Percentiles rank a stretch among this genome's conserved stretches.
Conservation (phyloP, 2,797 vertebrate genomes). For the Gymnothorax javanicus region DNA sequence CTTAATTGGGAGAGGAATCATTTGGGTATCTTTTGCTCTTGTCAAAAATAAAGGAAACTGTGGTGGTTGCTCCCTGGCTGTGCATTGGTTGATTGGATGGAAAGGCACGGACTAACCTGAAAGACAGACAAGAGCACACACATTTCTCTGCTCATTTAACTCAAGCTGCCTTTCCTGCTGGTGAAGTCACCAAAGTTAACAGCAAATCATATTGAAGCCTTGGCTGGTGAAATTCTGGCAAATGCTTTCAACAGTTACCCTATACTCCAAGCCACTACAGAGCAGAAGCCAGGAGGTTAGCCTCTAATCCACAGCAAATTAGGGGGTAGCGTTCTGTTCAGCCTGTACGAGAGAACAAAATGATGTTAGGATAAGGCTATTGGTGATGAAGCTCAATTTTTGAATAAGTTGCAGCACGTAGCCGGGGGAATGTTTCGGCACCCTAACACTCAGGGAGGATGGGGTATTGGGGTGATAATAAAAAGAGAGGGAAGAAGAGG, state of each 20-base stretch:
- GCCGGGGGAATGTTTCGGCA: neutral
- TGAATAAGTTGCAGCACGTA: neutral
- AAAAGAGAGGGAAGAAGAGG: slow-evolving; percentile 40
- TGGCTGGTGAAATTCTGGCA: neutral
- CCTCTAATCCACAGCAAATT: neutral
- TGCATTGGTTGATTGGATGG: neutral
- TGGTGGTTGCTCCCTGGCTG: neutral
- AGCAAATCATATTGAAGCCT: neutral
- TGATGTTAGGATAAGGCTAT: neutral
- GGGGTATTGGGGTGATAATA: neutral
- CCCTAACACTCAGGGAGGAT: too few relatives aligned
- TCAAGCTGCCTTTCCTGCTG: neutral
- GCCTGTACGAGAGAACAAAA: neutral
- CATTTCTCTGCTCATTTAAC: neutral
- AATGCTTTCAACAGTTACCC: neutral
- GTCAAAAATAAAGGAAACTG: neutral
- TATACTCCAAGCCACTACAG: neutral
- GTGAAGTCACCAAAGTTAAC: neutral
- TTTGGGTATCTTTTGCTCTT: neutral
- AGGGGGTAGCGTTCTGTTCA: neutral
- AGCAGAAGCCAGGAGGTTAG: neutral
- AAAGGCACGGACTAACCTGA: neutral
- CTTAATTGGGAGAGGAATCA: neutral
- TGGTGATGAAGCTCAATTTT: neutral
- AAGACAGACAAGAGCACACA: neutral